Percentiles rank a stretch among this genome's conserved stretches.
These are phyloP conservation scores for Neelides sp. DNA, from an alignment of 1,140 invertebrate genomes.

Conservation along the genomic window DNA sequence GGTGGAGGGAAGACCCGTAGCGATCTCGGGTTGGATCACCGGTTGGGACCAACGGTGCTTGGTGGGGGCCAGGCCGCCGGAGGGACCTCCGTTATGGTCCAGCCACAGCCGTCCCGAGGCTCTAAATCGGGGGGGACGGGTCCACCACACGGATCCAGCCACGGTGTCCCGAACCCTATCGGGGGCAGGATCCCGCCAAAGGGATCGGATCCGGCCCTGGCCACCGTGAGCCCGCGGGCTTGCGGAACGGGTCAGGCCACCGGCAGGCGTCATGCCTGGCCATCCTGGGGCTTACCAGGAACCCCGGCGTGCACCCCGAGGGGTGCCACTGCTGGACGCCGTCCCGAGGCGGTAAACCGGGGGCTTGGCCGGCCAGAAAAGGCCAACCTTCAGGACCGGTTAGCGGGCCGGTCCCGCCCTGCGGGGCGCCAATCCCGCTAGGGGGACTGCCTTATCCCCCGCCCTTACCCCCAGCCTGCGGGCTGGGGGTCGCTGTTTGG, in stretches of 20 bases:
- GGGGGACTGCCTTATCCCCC: neutral
- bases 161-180: neutral
- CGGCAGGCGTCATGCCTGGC: neutral
- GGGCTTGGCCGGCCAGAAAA: neutral
- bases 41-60: neutral
- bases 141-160: neutral
- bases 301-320: neutral
- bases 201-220: neutral
- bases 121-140: neutral
- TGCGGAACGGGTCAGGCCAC: neutral
- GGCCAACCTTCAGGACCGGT: neutral
- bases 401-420: neutral
- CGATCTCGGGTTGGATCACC: neutral
- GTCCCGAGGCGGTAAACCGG: neutral
- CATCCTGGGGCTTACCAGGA: neutral
- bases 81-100: neutral
- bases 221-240: neutral
- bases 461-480: neutral
- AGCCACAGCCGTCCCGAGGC: neutral
- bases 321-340: neutral
- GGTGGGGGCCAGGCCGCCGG: neutral
- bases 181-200: neutral
- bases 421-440: neutral
- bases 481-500: neutral
- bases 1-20: neutral